Evolutionary conservation across 2,797 vertebrate species (phyloP), one percentile per base, ranked within the genome.

Genomic region (Amblyraja radiata): DNA sequence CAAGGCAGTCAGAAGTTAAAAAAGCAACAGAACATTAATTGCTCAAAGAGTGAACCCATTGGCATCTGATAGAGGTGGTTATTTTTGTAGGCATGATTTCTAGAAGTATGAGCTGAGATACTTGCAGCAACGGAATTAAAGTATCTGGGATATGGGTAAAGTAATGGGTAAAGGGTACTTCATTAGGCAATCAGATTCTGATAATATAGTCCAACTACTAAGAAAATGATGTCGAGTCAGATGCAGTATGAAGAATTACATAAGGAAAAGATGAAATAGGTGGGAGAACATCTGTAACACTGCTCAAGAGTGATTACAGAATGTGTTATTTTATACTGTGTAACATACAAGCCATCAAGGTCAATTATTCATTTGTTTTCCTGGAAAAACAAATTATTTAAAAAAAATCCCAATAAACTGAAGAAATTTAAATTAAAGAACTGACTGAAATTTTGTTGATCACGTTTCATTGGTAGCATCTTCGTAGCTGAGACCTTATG

Each of bases 1-100:
- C 93, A 95, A 96, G 94, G 90, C 90, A 10, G 93, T 93, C 93
- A 65, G n/a, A 2, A 14, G 21, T 8, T 16, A 32, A 68, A 9
- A 88, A 68, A 1, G 9, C 63, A 68, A 3, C 18, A 6, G 1
- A n/a, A 28, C 46, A 54, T 83, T 0, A 83, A 1, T 58, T 83
- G 46, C 10, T 83, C 39, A 8, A 81, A 21, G 36, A 18, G 78
- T 54, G 46, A 83, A 83, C 11, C 21, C 21, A 23, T 23, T 7
- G 10, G 3, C 77, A 79, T 80, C 23, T 79, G 78, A 1, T 18
- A 39, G 16, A 21, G 6, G 21, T 54, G 11, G 11, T 1, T 79
- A 54, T 58, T 83, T 58, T 28, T 83, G 8, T 9, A 9, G 2
- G 39, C 9, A 46, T 28, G 18, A 36, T 80, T 39, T 14, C 11